Conservation (phyloP, 1,140 invertebrate genomes). For the Penaeus japonicus region DNA sequence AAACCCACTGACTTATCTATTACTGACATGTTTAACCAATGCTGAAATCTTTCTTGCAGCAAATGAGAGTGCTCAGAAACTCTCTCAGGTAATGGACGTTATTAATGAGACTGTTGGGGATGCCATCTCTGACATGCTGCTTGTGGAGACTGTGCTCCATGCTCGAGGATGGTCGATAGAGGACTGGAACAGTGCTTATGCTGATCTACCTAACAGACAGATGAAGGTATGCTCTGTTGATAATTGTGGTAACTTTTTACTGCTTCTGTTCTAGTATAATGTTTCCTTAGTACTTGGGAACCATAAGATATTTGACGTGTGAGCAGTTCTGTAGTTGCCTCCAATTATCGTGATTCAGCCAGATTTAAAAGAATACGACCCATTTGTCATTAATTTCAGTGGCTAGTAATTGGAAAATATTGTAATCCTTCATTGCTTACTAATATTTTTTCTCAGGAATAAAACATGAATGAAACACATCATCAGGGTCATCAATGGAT, state of each 20-base stretch:
- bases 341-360: too few relatives aligned
- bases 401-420: too few relatives aligned
- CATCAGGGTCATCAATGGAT: too few relatives aligned
- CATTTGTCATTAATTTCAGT: too few relatives aligned
- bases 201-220: constrained; percentile 87
- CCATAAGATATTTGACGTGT: neutral
- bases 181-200: constrained; percentile 83
- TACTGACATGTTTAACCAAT: neutral
- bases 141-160: constrained; percentile 91
- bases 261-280: neutral
- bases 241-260: neutral
- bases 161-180: constrained; percentile 78
- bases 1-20: too few relatives aligned
- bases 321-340: too few relatives aligned
- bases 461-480: too few relatives aligned
- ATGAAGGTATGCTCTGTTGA: constrained; percentile 76
- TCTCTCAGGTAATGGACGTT: constrained; percentile 79
- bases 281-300: neutral
- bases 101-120: constrained; percentile 97
- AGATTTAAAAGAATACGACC: too few relatives aligned
- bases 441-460: too few relatives aligned
- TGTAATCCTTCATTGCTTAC: too few relatives aligned
- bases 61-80: constrained; percentile 69
- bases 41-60: neutral
- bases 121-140: constrained; percentile 92